Base-by-base conservation (phyloP, 2,113 vertebrate species). In the Tricholaema leucomelas region DNA sequence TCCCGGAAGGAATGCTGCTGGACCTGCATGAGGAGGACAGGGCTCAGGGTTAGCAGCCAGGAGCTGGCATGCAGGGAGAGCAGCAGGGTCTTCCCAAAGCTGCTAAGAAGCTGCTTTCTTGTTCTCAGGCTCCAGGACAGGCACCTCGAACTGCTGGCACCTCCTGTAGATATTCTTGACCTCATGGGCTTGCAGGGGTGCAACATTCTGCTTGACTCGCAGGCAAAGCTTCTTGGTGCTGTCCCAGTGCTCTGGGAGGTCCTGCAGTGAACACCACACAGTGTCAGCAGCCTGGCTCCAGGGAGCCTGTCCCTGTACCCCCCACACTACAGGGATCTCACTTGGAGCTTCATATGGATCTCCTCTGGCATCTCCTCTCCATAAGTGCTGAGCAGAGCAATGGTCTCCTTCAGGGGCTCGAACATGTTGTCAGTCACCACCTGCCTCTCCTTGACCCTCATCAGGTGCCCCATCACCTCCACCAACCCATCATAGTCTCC, bases 131-230 rank as follows among this genome's bases (percentile, higher is more conserved):
- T 40, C 67, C 25, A 1, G 1, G 7, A 10, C 1, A 1, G 74
- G 31, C 36, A 98, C 97, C 97, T 98, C 97, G 0, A 98, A 98
- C 15, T 97, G 93, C 81, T 97, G 96, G 87, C 98, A 97, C 59
- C 97, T 98, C 31, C 87, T 52, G 17, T 91, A 55, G 69, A 98
- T 64, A 82, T 91, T 17, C 85, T 88, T 92, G 35, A 97, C 97
- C 92, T 98, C 96, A 1, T 80, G 92, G 19, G 97, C 97, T 65
- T 98, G 98, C 42, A 98, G 96, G 24, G 98, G 98, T 0, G 97
- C 95, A 8, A 90, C 95, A 0, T 70, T 95, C 67, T 98, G 97
- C 24, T 97, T 97, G 31, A 96, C 96, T 4, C 83, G 93, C 42
- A 97, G 38, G 56, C 96, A 97, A 74, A 97, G 92, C 73, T 96